Base-by-base conservation (phyloP, 1,140 invertebrate species). In the Oncopeltus fasciatus region DNA sequence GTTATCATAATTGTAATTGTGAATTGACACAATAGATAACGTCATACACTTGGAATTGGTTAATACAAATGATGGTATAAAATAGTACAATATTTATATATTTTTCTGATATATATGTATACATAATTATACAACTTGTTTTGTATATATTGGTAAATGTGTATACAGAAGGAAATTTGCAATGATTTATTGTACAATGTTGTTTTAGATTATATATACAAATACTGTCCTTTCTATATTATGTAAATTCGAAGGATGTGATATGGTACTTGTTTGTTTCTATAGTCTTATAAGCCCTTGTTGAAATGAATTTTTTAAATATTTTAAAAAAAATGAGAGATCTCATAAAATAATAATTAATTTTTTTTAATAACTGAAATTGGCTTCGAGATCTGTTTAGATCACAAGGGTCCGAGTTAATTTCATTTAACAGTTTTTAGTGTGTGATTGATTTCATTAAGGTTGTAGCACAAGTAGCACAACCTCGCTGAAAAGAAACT, bases 251-350 rank as follows among this genome's bases (percentile, higher is more conserved):
- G 26, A 53, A 53, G 49, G 49, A 53, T 53, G 49, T 53, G 49
- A 53, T 53, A 53, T 53, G 49, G 49, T 53, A 53, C 21, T 53
- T 53, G 26, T 53, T 53, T 21, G 49, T 53, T 53, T 49, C 26
- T 53, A 53, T 53, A 53, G 49, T 53, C 49, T 24, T 18, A 24
- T 24, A 53, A 47, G 24, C 20, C 49, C 24, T 53, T 53, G 49
- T 53, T 53, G 26, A 53, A 24, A 53, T 53, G 49, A 53, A 53
- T 53, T 53, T 53, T 53, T 53, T 53, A 53, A 53, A 53, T 53
- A 53, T 53, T 53, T 53, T 53, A 53, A 53, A 47, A 53, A 53
- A 47, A 53, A 53, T 53, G 49, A 53, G 49, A 53, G 49, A 53
- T 53, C 49, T 53, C 49, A 53, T 53, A 24, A 53, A 53, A 47